Conservation (phyloP, 2,888 invertebrate species). For the Oscheius sp. region DNA sequence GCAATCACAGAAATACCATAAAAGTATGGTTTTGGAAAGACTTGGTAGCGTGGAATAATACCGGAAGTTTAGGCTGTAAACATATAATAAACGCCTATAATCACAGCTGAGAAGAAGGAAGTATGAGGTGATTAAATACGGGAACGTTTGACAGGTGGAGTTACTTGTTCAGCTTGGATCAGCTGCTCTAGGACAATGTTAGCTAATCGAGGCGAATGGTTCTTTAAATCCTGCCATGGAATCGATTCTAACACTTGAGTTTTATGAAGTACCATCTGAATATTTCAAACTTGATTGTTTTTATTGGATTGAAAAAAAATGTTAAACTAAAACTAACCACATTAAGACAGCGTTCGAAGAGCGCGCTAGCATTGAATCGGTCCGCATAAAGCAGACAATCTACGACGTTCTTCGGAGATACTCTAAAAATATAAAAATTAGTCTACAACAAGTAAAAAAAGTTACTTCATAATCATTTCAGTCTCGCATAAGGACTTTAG, state of each 20-base stretch:
- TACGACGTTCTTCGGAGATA: slow-evolving; percentile 62
- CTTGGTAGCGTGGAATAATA: neutral
- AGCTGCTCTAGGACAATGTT: slow-evolving; percentile 67
- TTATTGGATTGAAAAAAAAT: slow-evolving; percentile 1
- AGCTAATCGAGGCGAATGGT: slow-evolving; percentile 78
- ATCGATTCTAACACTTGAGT: slow-evolving; percentile 53
- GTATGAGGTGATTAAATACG: slow-evolving; percentile 35
- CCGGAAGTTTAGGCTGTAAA: slow-evolving; percentile 3
- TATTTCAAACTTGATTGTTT: neutral
- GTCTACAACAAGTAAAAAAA: slow-evolving; percentile 8
- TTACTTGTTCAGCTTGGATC: slow-evolving; percentile 49
- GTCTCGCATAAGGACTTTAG: slow-evolving; percentile 70
- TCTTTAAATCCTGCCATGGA: slow-evolving; percentile 88
- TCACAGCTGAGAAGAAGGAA: neutral
- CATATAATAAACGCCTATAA: slow-evolving; percentile 18
- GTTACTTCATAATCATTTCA: slow-evolving; percentile 50
- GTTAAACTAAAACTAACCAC: slow-evolving; percentile 43
- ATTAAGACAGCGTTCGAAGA: slow-evolving; percentile 66
- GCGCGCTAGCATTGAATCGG: slow-evolving; percentile 58
- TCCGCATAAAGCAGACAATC: slow-evolving; percentile 68
- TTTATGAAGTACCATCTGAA: slow-evolving; percentile 31
- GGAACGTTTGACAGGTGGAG: slow-evolving; percentile 56
- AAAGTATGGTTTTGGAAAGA: slow-evolving; percentile 13
- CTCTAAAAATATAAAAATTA: slow-evolving; percentile 43
- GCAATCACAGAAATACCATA: slow-evolving; percentile 5